Conservation (phyloP, 2,888 invertebrate genomes). For the Lasioglossum lativentre region DNA sequence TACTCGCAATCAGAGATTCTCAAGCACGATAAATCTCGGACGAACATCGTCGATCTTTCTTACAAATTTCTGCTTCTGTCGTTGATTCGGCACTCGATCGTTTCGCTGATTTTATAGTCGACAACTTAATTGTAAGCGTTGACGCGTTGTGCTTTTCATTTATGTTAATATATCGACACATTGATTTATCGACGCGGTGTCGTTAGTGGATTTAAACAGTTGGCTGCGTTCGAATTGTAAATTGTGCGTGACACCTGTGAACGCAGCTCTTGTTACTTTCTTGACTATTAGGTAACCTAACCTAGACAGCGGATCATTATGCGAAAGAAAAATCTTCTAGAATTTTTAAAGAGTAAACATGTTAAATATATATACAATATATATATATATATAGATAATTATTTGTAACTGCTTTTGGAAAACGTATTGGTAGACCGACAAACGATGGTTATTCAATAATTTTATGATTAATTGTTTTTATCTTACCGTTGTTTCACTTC, state of each 20-base stretch:
- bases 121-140: constrained; percentile 42
- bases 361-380: too few species aligned
- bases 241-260: background rate
- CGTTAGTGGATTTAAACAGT: background rate
- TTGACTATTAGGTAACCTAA: too few species aligned
- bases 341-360: too few species aligned
- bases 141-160: background rate
- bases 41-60: constrained; percentile 57
- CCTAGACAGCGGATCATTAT: background rate
- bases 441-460: too few species aligned
- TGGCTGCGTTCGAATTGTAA: background rate
- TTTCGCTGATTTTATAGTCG: constrained; percentile 20
- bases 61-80: constrained; percentile 32
- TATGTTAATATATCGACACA: background rate
- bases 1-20: constrained; percentile 37
- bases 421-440: background rate
- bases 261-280: background rate
- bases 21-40: constrained; percentile 56
- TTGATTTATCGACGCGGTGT: background rate
- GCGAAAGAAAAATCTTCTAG: too few species aligned
- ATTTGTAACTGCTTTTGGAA: too few species aligned
- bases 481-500: too few species aligned
- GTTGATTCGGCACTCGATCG: constrained; percentile 27
- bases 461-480: too few species aligned
- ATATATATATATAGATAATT: background rate